Percentiles rank a stretch among this genome's conserved stretches.
Evolutionary conservation across 2,113 vertebrate species (phyloP).

Genomic region (Siphamia tubifer): DNA sequence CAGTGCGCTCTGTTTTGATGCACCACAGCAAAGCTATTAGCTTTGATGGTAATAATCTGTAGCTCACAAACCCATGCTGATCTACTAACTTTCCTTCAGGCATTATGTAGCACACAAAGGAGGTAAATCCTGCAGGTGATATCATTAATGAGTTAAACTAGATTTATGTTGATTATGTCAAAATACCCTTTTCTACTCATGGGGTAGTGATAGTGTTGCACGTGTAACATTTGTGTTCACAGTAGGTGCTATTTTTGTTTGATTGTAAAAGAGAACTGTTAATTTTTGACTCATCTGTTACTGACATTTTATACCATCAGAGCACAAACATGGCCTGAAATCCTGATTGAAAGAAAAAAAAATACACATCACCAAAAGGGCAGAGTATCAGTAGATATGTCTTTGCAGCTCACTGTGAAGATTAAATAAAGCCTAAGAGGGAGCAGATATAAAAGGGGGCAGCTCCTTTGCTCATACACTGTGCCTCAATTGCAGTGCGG

Average conservation of each 20-base stretch:
- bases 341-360: too few relatives aligned
- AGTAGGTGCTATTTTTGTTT: background rate
- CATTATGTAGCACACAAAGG: background rate
- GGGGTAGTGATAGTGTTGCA: background rate
- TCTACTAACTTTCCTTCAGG: conserved; percentile 11
- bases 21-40: conserved; percentile 41
- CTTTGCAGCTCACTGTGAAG: conserved; percentile 35
- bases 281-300: background rate
- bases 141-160: background rate
- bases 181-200: background rate
- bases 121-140: background rate
- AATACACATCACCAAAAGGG: too few relatives aligned
- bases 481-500: conserved; percentile 55
- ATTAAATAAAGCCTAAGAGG: conserved; percentile 62
- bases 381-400: conserved; percentile 12
- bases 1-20: conserved; percentile 40
- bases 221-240: background rate
- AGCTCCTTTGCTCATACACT: conserved; percentile 37
- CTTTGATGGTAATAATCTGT: conserved; percentile 29
- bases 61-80: conserved; percentile 11
- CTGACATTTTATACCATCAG: background rate
- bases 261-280: background rate
- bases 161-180: background rate
- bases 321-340: background rate
- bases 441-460: conserved; percentile 18